Conservation (phyloP, 1,140 invertebrate species). For the Bradynema listronoti region DNA sequence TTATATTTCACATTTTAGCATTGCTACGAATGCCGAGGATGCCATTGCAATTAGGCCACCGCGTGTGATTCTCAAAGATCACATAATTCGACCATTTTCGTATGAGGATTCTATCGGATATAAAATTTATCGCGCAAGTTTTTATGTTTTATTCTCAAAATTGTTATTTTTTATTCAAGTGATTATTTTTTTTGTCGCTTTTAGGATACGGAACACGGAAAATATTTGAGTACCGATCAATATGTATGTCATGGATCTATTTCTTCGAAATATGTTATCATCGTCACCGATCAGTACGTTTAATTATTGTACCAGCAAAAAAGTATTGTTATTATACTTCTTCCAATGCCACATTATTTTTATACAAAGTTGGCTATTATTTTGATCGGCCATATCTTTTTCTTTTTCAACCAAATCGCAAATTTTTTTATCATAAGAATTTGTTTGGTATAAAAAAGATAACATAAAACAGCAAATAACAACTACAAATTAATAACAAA, state of each 20-base stretch:
- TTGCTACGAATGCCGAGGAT: constrained; percentile 71
- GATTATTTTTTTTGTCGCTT: constrained; percentile 26
- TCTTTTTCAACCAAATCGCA: too few relatives aligned
- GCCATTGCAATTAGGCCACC: constrained; percentile 72
- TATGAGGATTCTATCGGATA: constrained; percentile 75
- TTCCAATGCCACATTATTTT: background rate
- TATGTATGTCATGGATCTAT: constrained; percentile 74
- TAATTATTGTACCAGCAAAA: too few relatives aligned
- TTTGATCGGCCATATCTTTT: too few relatives aligned
- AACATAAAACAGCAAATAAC: too few relatives aligned
- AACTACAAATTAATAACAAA: background rate
- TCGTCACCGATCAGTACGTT: constrained; percentile 85
- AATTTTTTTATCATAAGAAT: too few relatives aligned
- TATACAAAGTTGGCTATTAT: background rate
- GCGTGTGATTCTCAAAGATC: constrained; percentile 75
- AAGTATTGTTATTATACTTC: constrained; percentile 60
- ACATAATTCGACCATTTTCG: constrained; percentile 77
- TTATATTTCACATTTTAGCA: constrained; percentile 62
- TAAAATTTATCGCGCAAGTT: constrained; percentile 53
- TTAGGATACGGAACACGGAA: constrained; percentile 77
- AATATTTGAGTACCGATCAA: constrained; percentile 75
- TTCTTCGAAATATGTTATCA: constrained; percentile 68
- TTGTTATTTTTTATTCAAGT: constrained; percentile 7
- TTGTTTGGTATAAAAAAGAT: too few relatives aligned
- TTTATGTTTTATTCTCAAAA: background rate